phyloP scores from a whole-genome alignment of 2,797 vertebrate genomes.

The Manis javanica region DNA sequence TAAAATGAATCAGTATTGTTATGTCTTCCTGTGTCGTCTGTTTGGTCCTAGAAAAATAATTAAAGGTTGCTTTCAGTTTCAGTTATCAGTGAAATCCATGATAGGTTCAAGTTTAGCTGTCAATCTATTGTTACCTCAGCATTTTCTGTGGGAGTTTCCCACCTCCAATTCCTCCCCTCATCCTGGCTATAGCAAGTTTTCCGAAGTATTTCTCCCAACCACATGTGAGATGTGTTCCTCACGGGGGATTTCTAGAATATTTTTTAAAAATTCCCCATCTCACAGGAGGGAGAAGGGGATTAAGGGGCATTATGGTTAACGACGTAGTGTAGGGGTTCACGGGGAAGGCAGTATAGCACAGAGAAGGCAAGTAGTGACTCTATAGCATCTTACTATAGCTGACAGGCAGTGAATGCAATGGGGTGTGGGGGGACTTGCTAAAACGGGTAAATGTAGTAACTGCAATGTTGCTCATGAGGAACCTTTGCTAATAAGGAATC shows the following conservation, averaged over 20 bases:
- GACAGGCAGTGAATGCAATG: too few species aligned
- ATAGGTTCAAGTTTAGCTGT: neutral
- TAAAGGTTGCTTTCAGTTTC: neutral
- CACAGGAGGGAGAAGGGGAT: too few species aligned
- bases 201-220: neutral
- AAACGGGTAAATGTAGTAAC: too few species aligned
- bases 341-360: too few species aligned
- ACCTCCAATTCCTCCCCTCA: neutral
- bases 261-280: neutral
- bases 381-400: too few species aligned
- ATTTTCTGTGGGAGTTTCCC: neutral
- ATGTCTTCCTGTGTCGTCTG: neutral
- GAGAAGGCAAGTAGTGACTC: too few species aligned
- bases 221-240: neutral
- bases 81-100: neutral
- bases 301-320: too few species aligned
- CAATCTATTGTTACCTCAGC: too few species aligned
- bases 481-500: too few species aligned
- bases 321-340: too few species aligned
- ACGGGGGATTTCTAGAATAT: neutral
- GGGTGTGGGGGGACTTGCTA: too few species aligned
- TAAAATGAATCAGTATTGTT: neutral
- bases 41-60: neutral
- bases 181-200: neutral
- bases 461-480: too few species aligned